These are phyloP conservation scores for Lophotis ruficrista DNA, from an alignment of 2,113 vertebrate genomes.

Conservation along the genomic window DNA sequence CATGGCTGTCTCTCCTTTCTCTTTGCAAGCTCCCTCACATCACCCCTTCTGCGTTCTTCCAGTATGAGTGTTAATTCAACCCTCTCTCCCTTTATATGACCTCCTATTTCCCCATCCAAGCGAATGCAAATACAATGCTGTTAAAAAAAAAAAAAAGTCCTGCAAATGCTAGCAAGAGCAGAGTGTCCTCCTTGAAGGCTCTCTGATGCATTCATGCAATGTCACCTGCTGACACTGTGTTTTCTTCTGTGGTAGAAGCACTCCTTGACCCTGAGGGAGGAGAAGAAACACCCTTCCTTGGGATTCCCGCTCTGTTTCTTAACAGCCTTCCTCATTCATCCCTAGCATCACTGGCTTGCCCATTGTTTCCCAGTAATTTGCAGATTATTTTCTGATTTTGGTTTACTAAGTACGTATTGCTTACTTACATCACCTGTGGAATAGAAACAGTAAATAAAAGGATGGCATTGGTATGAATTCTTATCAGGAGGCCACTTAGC, in stretches of 20 bases:
- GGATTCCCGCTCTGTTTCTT: neutral
- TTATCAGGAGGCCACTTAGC: neutral
- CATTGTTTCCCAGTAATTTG: neutral
- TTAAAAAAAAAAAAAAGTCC: neutral
- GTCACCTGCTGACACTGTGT: neutral
- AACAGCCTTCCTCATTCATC: neutral
- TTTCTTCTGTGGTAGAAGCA: neutral
- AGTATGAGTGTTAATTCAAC: constrained; percentile 35
- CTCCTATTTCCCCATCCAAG: neutral
- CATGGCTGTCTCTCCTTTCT: neutral
- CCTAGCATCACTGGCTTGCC: neutral
- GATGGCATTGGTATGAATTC: neutral
- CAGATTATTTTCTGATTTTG: neutral
- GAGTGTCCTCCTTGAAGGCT: neutral
- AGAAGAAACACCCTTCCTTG: neutral
- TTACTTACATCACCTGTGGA: neutral
- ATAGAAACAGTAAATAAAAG: neutral
- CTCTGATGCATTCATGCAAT: neutral
- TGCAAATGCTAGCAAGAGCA: neutral
- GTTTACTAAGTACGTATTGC: neutral
- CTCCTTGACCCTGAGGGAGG: neutral
- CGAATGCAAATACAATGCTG: constrained; percentile 37
- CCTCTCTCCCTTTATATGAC: neutral
- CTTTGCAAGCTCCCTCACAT: neutral
- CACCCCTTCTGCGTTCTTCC: neutral